Base-by-base conservation (phyloP, 1,140 invertebrate genomes). In the Reticulitermes speratus region DNA sequence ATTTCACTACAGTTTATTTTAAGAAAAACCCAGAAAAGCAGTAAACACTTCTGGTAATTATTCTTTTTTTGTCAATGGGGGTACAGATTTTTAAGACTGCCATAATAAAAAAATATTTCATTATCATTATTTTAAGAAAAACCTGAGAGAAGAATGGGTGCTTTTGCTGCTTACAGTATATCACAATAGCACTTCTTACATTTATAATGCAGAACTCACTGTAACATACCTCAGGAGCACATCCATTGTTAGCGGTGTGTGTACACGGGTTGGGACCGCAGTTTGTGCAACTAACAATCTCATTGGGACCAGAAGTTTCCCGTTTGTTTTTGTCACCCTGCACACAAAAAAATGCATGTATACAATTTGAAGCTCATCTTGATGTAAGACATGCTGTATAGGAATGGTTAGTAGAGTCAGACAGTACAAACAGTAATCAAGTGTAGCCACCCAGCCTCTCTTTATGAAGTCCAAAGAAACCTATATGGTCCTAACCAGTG, bases 181-280 rank as follows among this genome's bases (percentile, higher is more conserved):
- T 38, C 38, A 38, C 38, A 38, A 5, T 38, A 38, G 38, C 38
- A 38, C 38, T 38, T 38, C 38, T 38, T 38, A 38, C 5, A 38
- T 38, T 38, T 38, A 38, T 38, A 38, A 38, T 38, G 38, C 2
- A 2, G 38, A 75, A 75, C 8, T n/a, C 2, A 0, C 8, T 30
- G 8, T 25, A 16, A 32, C 48, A 93, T 94, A 97, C 96, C 95
- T 97, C 96, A 87, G 95, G 93, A 69, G 95, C 95, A 89, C 96
- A 96, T 88, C 96, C 96, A 89, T 97, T 97, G 89, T 96, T 97
- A n/a, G 96, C 93, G 25, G 96, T 94, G 90, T 97, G 96, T 48
- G 95, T 97, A 89, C 96, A 97, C 75, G 96, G 94, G 90, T 95
- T 96, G 87, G 95, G 95, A 83, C 93, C 92, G 65, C 96, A 97